phyloP scores from a whole-genome alignment of 2,888 invertebrate genomes.

The Phytoseiulus persimilis region DNA sequence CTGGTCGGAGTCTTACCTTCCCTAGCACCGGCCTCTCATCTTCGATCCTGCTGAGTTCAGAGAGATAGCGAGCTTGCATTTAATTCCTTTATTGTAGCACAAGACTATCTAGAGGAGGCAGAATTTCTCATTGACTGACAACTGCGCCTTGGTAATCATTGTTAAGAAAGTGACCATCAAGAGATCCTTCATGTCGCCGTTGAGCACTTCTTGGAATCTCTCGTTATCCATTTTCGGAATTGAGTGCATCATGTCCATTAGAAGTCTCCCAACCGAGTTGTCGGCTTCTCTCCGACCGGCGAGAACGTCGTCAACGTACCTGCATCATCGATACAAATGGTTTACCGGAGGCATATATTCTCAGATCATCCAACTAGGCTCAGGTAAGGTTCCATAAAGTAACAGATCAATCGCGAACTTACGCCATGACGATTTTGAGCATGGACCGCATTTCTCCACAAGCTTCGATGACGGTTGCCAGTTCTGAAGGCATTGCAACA shows the following conservation, averaged over 20 bases:
- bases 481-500: constrained; percentile 54
- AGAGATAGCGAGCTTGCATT: no score
- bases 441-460: constrained; percentile 66
- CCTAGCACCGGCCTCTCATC: no score
- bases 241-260: constrained; percentile 80
- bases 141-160: constrained; percentile 88
- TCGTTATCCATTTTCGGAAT: constrained; percentile 82
- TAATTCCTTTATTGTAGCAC: neutral
- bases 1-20: neutral
- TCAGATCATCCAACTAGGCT: no score
- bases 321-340: neutral
- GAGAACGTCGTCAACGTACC: constrained; percentile 84
- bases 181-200: constrained; percentile 90
- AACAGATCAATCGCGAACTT: neutral
- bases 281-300: constrained; percentile 65
- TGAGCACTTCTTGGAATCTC: constrained; percentile 87
- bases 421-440: constrained; percentile 62
- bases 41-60: no score
- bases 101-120: constrained; percentile 58
- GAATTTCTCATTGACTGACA: constrained; percentile 90
- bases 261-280: constrained; percentile 77
- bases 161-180: constrained; percentile 94
- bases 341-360: neutral
- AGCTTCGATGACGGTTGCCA: constrained; percentile 75
- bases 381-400: neutral